Percentiles rank a stretch among this genome's conserved stretches.
phyloP scores from a whole-genome alignment of 1,140 invertebrate species.

The Ostrea edulis region DNA sequence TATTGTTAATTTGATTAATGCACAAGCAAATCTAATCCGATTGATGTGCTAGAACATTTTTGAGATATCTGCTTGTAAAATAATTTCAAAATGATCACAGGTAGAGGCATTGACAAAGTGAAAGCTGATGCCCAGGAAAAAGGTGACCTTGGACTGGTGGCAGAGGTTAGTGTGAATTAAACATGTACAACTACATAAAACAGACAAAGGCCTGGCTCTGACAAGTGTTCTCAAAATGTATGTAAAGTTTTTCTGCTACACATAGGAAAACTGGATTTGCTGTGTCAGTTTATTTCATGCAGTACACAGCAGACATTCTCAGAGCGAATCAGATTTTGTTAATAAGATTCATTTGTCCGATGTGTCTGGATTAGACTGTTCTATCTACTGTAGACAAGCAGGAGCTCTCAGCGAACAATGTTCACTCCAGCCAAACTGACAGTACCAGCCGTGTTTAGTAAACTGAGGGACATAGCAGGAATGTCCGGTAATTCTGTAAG shows the following conservation, averaged over 20 bases:
- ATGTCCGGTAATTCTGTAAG: conserved; percentile 90
- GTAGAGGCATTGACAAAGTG: conserved; percentile 89
- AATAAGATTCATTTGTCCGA: background rate
- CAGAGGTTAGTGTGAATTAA: conserved; percentile 83
- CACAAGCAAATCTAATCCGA: no score
- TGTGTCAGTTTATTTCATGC: no score
- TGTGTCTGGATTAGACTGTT: background rate
- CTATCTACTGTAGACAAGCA: conserved; percentile 82
- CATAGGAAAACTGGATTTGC: no score
- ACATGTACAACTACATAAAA: no score
- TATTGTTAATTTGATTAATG: no score
- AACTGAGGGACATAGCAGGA: conserved; percentile 93
- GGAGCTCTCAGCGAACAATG: conserved; percentile 94
- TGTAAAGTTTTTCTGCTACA: no score
- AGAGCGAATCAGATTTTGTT: no score
- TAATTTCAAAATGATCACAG: conserved; percentile 55
- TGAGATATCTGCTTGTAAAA: no score
- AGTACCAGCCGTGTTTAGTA: conserved; percentile 87
- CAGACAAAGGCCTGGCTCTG: no score
- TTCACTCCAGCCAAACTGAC: conserved; percentile 83
- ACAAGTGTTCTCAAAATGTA: no score
- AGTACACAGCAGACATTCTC: no score
- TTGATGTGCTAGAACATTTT: no score
- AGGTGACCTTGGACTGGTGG: conserved; percentile 96
- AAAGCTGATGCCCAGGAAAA: conserved; percentile 88